phyloP scores from a whole-genome alignment of 1,140 invertebrate species.

The Saccostrea glomerata region DNA sequence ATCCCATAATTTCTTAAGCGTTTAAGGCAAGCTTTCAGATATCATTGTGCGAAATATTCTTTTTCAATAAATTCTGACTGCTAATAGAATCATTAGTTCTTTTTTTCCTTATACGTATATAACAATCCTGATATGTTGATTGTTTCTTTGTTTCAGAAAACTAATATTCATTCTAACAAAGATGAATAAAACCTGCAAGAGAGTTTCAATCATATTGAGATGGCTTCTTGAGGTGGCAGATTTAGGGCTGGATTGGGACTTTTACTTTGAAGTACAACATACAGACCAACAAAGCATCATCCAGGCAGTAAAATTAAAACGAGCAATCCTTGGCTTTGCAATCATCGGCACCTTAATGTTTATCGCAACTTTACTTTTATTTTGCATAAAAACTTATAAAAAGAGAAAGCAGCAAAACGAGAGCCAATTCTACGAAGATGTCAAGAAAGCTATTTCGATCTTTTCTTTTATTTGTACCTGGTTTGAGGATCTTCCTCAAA shows the following conservation, averaged over 20 bases:
- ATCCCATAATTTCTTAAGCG: no score
- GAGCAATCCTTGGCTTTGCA: not conserved
- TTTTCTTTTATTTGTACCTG: not conserved
- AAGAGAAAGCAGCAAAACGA: no score
- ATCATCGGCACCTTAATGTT: not conserved
- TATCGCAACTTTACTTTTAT: not conserved
- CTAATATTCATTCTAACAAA: not conserved
- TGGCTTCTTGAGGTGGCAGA: not conserved
- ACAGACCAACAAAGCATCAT: not conserved
- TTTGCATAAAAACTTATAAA: not conserved
- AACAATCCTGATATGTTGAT: no score
- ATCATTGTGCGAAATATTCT: no score
- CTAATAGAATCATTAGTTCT: no score
- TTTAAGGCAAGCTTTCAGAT: no score
- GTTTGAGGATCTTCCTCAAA: conserved; percentile 11
- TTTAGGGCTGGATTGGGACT: not conserved
- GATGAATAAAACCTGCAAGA: not conserved
- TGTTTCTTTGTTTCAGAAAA: not conserved
- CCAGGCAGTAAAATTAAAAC: not conserved
- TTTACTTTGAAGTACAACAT: not conserved
- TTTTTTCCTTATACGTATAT: no score
- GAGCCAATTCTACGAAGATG: not conserved
- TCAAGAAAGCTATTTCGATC: not conserved
- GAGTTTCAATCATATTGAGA: not conserved
- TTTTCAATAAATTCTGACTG: no score